Evolutionary conservation across 2,113 vertebrate species (phyloP).

Genomic region (Syrmaticus mikado): DNA sequence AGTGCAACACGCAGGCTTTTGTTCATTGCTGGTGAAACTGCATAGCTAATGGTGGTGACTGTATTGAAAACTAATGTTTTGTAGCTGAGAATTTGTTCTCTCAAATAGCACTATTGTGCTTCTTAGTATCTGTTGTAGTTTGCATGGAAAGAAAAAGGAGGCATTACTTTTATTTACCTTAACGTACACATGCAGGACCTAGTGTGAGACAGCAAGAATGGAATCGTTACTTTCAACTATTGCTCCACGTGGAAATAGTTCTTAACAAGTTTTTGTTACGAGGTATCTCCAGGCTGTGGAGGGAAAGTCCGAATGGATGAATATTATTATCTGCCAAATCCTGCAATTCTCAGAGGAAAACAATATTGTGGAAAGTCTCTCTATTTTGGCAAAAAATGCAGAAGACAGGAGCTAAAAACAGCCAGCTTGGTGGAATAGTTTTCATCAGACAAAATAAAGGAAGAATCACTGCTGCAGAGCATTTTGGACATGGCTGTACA

Average conservation of each 20-base stretch:
- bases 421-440: background rate
- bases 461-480: background rate
- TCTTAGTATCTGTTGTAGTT: no score
- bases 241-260: background rate
- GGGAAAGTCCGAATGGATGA: background rate
- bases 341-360: background rate
- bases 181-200: background rate
- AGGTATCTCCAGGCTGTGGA: background rate
- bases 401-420: background rate
- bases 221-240: background rate
- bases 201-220: background rate
- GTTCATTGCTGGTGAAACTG: no score
- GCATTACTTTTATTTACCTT: background rate
- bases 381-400: background rate
- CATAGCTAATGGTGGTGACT: no score
- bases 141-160: no score
- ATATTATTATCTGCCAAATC: background rate
- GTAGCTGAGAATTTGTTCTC: no score
- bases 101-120: no score
- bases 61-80: no score
- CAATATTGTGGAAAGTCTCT: fast-evolving
- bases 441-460: background rate
- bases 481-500: background rate
- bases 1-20: no score
- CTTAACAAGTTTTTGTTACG: background rate